Evolutionary conservation across 2,113 vertebrate genomes (phyloP), one percentile per base, ranked within the genome.

Genomic region (Pterocles orientalis): DNA sequence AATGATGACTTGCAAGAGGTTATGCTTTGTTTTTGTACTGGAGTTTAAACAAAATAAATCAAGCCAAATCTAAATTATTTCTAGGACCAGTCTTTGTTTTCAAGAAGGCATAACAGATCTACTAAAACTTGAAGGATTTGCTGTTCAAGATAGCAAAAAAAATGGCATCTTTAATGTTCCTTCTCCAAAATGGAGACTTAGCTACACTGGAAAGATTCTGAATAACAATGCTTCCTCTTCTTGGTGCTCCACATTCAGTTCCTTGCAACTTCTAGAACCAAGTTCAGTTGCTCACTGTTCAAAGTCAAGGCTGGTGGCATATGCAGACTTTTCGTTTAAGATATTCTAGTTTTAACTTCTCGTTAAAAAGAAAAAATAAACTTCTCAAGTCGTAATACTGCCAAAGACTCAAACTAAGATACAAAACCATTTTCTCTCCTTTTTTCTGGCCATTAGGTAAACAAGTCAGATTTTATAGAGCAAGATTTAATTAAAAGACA

Each of bases 161-260:
- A 61, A n/a, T 12, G 1, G 25, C 18, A 58, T 36, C 47, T 93
- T 92, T 36, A 79, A 34, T 4, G 1, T 86, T 57, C 14, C 29
- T 90, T 64, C 72, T 92, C 73, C 78, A 95, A 97, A 96, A 96
- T 93, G 92, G 88, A 96, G 91, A 94, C 65, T 26, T 36, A 65
- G 26, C 34, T 53, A 72, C 45, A 81, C 31, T 69, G 64, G 43
- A 86, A 90, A 92, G 25, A 75, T 56, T 90, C 56, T 88, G 72
- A 92, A 90, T 57, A 86, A 86, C 51, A 61, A 17, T 13, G 53
- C 72, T 93, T 92, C 90, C 79, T 88, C 92, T 93, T 94, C 72
- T 84, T 53, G 15, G 28, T 41, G 23, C 43, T 57, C 33, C 78
- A 47, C 1, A 3, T 43, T 83, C 58, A 65, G 54, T 9, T 25